These are phyloP conservation scores for Syngnathus scovelli DNA, from an alignment of 2,113 vertebrate species.

Conservation along the genomic window DNA sequence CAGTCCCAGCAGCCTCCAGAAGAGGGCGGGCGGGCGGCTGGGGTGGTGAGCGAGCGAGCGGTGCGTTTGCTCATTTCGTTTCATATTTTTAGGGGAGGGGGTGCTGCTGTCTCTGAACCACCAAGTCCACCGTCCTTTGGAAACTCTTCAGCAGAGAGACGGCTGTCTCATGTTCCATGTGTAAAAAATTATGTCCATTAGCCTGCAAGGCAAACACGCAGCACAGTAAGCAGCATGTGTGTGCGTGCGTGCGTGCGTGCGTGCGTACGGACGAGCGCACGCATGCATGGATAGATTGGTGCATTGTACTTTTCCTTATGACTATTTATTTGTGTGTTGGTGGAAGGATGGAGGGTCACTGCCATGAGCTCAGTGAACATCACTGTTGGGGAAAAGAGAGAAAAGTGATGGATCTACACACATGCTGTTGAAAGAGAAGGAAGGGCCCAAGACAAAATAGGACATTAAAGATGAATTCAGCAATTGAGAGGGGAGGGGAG, in stretches of 20 bases:
- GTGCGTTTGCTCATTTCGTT: slow-evolving; percentile 54
- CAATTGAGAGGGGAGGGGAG: slow-evolving; percentile 58
- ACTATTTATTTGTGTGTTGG: slow-evolving; percentile 25
- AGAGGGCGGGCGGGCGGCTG: slow-evolving; percentile 45
- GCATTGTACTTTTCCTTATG: slow-evolving; percentile 43
- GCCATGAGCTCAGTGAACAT: slow-evolving; percentile 74
- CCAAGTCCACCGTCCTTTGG: slow-evolving; percentile 97
- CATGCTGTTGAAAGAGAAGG: slow-evolving; percentile 71
- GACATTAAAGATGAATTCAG: slow-evolving; percentile 68
- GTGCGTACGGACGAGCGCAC: no score
- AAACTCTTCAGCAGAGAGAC: slow-evolving; percentile 99
- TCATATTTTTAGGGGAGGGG: slow-evolving; percentile 84
- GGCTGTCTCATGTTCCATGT: slow-evolving; percentile 97
- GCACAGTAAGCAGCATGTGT: slow-evolving; percentile 66
- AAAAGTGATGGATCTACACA: slow-evolving; percentile 65
- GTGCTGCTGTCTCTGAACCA: slow-evolving; percentile 93
- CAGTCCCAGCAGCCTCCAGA: slow-evolving; percentile 52
- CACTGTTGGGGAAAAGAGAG: slow-evolving; percentile 71
- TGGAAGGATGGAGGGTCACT: slow-evolving; percentile 62
- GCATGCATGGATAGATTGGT: slow-evolving; percentile 40
- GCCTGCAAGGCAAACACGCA: slow-evolving; percentile 84
- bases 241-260: not conserved
- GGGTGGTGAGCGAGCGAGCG: slow-evolving; percentile 51
- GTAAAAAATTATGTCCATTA: slow-evolving; percentile 98
- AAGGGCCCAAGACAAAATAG: slow-evolving; percentile 69